Base-by-base conservation (phyloP, 2,888 invertebrate species). In the Mimachlamys varia region DNA sequence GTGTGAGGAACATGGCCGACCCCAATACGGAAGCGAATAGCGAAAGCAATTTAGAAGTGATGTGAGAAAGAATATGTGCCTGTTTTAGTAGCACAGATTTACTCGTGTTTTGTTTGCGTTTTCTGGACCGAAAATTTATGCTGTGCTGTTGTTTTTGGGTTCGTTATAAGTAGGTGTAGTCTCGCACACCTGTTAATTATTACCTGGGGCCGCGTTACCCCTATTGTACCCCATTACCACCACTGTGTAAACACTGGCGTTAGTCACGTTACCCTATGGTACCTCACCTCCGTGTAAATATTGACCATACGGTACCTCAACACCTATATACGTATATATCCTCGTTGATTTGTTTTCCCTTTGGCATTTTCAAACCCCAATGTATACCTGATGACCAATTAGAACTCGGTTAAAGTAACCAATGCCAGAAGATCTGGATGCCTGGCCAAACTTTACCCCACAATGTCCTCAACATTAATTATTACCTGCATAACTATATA, bases 21-120 rank as follows among this genome's bases (percentile, higher is more conserved):
- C 76, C 33, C 33, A 76, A 76, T 76, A 76, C 76, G 76, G 76
- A 76, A 76, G 76, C 76, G 76, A 33, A 76, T 76, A 22, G 33
- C 2, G 27, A 27, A 76, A 33, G 10, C 27, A 76, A 13, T 76
- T 76, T 76, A 7, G 76, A 27, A 76, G 22, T 76, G 76, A 22
- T 33, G 27, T 27, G 76, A 2, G 7, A 76, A 76, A 76, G 33
- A 76, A 76, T 5, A 19, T 12, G 27, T 76, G 27, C 13, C 22
- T 15, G 76, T 27, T 12, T 33, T 27, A 76, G 12, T 33, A 22
- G 76, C 27, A 10, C 10, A 15, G 15, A 22, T 0, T 0, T 10
- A 22, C 3, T 27, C 7, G 33, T 76, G 22, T 33, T 33, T 33
- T 10, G 12, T 27, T 13, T 76, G 22, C 15, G 17, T 15, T 33